Evolutionary conservation across 2,113 vertebrate genomes (phyloP).

Genomic region (Megatriorchis doriae): DNA sequence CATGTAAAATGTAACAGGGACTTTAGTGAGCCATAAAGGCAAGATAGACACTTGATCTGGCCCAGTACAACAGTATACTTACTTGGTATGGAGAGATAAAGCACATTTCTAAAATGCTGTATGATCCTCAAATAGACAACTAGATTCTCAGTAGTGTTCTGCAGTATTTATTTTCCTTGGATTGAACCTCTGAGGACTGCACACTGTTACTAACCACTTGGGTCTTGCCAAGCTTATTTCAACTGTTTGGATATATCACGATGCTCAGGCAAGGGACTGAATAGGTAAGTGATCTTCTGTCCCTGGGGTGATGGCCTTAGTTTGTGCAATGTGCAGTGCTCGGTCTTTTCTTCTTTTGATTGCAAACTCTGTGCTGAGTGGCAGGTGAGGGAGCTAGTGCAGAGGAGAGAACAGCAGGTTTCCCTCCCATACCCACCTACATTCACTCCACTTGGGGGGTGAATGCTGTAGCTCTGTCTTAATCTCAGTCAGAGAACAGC

Average conservation of each 20-base stretch:
- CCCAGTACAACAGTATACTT: neutral
- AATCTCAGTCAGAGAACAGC: neutral
- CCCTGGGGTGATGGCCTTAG: neutral
- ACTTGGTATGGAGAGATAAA: neutral
- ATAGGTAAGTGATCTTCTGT: neutral
- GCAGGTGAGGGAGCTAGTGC: neutral
- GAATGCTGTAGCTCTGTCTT: neutral
- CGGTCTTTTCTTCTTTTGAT: neutral
- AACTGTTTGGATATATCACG: neutral
- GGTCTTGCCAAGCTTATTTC: neutral
- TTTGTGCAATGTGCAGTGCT: neutral
- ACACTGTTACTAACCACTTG: rapidly evolving
- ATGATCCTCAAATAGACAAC: neutral
- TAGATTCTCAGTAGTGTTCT: neutral
- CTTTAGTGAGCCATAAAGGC: neutral
- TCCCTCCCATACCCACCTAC: neutral
- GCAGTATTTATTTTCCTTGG: neutral
- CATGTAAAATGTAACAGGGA: neutral
- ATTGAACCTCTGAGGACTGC: neutral
- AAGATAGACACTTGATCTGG: neutral
- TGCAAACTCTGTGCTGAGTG: neutral
- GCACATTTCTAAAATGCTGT: neutral
- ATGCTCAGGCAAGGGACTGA: neutral
- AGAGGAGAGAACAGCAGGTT: neutral
- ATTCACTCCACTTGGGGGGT: neutral